Evolutionary conservation across 2,888 invertebrate genomes (phyloP).

Genomic region (Diloba caeruleocephala): DNA sequence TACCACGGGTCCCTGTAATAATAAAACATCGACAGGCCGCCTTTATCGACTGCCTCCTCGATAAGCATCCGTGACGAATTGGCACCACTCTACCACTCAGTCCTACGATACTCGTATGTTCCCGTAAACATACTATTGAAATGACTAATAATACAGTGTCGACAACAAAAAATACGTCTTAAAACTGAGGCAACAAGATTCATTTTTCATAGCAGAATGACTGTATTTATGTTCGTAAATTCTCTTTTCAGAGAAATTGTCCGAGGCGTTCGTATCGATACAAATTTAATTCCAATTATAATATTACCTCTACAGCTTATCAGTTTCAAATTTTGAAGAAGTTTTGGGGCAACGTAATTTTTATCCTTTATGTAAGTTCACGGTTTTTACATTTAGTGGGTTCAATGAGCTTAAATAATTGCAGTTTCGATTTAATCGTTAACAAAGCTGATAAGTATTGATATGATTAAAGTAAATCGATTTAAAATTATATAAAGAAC

Average conservation of each 20-base stretch:
- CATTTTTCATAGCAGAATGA: conserved; percentile 27
- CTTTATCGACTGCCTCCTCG: conserved; percentile 85
- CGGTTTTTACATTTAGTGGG: conserved; percentile 18
- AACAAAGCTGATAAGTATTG: conserved; percentile 14
- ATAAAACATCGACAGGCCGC: conserved; percentile 84
- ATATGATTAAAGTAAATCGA: conserved; percentile 25
- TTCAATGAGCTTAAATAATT: conserved; percentile 16
- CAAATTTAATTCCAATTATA: conserved; percentile 83
- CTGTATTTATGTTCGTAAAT: conserved; percentile 31
- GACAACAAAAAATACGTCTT: conserved; percentile 48
- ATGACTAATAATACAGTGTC: conserved; percentile 38
- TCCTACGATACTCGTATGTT: conserved; percentile 44
- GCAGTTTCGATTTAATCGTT: conserved; percentile 10
- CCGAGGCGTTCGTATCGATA: conserved; percentile 81
- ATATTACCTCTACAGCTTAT: conserved; percentile 67
- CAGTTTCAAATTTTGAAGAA: conserved; percentile 62
- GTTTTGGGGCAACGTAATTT: conserved; percentile 46
- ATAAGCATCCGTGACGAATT: conserved; percentile 89
- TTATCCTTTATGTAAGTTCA: conserved; percentile 26
- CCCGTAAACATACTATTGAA: conserved; percentile 47
- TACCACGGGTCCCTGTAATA: conserved; percentile 79
- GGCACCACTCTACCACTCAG: conserved; percentile 73
- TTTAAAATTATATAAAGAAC: conserved; percentile 13
- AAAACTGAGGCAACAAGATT: conserved; percentile 22
- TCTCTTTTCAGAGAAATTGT: conserved; percentile 62